A percentile compares a stretch with the other conserved stretches of the same genome.
phyloP scores from a whole-genome alignment of 2,888 invertebrate species.

The Antheraea yamamai region DNA sequence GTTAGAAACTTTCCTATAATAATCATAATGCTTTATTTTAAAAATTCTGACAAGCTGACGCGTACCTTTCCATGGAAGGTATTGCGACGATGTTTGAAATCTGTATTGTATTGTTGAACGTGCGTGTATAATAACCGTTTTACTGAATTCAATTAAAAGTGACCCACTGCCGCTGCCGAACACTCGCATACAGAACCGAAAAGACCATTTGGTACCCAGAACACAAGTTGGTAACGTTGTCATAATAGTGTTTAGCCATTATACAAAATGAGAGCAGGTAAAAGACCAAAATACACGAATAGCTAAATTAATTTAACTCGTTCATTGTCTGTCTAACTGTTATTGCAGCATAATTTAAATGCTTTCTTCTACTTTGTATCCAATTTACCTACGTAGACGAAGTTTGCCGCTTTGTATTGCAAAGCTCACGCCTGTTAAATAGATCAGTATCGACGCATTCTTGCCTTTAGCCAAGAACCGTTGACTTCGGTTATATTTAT shows the following conservation, averaged over 20 bases:
- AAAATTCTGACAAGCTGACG: background rate
- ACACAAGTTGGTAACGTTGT: slow-evolving; percentile 43
- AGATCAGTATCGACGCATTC: slow-evolving; percentile 34
- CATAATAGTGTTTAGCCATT: slow-evolving; percentile 39
- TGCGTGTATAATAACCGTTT: slow-evolving; percentile 76
- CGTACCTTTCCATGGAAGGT: slow-evolving; percentile 15
- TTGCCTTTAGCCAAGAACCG: slow-evolving; percentile 34
- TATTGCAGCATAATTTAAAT: slow-evolving; percentile 37
- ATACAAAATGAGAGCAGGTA: slow-evolving; percentile 39
- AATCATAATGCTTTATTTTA: background rate
- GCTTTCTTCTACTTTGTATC: slow-evolving; percentile 30
- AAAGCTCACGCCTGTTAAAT: slow-evolving; percentile 30
- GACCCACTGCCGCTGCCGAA: slow-evolving; percentile 64
- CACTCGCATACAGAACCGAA: slow-evolving; percentile 45
- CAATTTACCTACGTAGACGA: slow-evolving; percentile 22
- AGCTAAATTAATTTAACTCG: slow-evolving; percentile 40
- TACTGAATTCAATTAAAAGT: slow-evolving; percentile 76
- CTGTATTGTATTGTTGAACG: slow-evolving; percentile 60
- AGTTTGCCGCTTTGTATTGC: slow-evolving; percentile 24
- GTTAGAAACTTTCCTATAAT: background rate
- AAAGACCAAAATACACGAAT: slow-evolving; percentile 35
- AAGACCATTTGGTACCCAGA: slow-evolving; percentile 47
- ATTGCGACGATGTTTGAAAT: slow-evolving; percentile 40
- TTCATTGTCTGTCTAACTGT: slow-evolving; percentile 46
- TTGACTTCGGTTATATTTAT: slow-evolving; percentile 16